These are phyloP conservation scores for Burhinus oedicnemus DNA, from an alignment of 2,113 vertebrate species.

Conservation along the genomic window DNA sequence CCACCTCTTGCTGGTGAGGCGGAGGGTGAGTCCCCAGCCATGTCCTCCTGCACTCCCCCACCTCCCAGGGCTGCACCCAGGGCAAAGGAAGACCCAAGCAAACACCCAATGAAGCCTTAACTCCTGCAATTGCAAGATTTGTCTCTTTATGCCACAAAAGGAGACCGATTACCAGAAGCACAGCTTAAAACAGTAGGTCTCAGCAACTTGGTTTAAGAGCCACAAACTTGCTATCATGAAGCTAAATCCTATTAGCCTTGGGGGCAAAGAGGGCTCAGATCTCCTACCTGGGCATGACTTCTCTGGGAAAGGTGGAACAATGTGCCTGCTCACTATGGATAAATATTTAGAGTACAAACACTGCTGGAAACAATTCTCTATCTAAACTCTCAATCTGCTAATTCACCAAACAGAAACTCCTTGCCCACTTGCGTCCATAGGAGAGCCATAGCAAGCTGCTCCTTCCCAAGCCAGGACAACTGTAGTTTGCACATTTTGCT, in stretches of 20 bases:
- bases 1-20: fast-evolving
- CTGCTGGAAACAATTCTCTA: constrained; percentile 11
- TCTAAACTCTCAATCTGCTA: constrained; percentile 48
- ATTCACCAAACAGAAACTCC: constrained; percentile 26
- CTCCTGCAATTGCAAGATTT: neutral
- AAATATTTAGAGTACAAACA: neutral
- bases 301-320: neutral
- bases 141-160: neutral
- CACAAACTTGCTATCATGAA: neutral
- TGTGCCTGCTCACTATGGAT: neutral
- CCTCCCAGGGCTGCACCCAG: neutral
- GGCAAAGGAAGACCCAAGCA: neutral
- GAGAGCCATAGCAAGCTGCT: neutral
- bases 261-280: neutral
- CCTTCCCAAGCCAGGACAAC: neutral
- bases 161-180: neutral
- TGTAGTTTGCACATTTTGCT: constrained; percentile 10
- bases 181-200: neutral
- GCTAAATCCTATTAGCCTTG: neutral
- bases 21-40: neutral
- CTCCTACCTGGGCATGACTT: neutral
- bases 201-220: neutral
- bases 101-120: neutral
- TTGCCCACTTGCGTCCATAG: neutral
- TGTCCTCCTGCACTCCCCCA: neutral